These are phyloP conservation scores for Myotis findleyi DNA, from an alignment of 2,797 vertebrate genomes.

Conservation along the genomic window DNA sequence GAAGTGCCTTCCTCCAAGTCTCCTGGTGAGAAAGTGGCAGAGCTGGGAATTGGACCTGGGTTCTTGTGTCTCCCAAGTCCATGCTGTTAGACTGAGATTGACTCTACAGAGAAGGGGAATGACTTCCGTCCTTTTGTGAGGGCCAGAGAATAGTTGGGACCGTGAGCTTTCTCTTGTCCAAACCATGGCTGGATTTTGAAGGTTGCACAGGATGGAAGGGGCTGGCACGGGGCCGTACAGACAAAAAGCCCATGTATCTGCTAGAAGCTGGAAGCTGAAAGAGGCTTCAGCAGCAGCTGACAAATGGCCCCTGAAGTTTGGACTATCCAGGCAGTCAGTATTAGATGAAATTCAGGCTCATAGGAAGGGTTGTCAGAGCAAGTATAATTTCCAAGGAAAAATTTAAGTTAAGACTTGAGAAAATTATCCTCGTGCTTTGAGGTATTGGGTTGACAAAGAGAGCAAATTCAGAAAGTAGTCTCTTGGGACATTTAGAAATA, in stretches of 20 bases:
- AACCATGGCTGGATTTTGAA: too few species aligned
- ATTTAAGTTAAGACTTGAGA: not conserved
- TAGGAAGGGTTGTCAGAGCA: not conserved
- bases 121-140: not conserved
- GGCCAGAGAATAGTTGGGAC: not conserved
- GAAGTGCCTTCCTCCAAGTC: not conserved
- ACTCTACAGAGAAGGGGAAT: not conserved
- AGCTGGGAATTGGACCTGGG: not conserved
- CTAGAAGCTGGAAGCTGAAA: not conserved
- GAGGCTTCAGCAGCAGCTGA: not conserved
- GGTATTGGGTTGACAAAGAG: not conserved
- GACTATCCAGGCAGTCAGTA: not conserved
- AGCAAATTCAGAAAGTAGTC: constrained; percentile 10
- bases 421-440: not conserved
- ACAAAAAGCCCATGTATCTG: not conserved
- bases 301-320: not conserved
- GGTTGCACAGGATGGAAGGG: not conserved
- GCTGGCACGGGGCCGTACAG: too few species aligned
- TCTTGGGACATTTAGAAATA: constrained; percentile 50
- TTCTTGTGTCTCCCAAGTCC: not conserved
- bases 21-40: not conserved
- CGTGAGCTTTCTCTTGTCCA: not conserved
- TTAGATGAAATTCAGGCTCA: constrained; percentile 5
- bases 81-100: not conserved
- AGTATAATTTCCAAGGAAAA: constrained; percentile 51